A percentile compares a stretch with the other conserved stretches of the same genome.
These are phyloP conservation scores for Falco cherrug DNA, from an alignment of 2,797 vertebrate species.

Conservation along the genomic window DNA sequence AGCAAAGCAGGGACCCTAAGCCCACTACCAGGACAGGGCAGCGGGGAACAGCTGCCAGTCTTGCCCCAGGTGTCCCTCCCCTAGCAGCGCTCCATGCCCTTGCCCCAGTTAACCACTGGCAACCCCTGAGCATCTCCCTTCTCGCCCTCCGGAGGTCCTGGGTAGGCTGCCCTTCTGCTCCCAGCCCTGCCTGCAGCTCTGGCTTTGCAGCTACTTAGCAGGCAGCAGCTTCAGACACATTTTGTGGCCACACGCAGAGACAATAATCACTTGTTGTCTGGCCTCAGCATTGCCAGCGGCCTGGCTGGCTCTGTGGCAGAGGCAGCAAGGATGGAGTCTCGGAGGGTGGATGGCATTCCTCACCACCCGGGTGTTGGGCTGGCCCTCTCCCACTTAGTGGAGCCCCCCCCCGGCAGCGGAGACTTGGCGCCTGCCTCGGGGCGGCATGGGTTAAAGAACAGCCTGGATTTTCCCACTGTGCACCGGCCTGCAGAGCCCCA, in stretches of 20 bases:
- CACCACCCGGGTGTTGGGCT: not conserved
- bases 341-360: not conserved
- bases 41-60: not conserved
- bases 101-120: not conserved
- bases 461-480: not conserved
- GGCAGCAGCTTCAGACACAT: not conserved
- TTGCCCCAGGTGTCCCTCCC: not conserved
- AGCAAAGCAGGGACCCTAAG: not conserved
- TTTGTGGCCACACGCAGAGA: not conserved
- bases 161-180: not conserved
- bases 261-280: not conserved
- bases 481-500: not conserved
- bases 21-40: not conserved
- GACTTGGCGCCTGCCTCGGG: not conserved
- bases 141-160: not conserved
- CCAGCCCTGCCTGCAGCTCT: not conserved
- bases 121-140: not conserved
- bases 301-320: not conserved
- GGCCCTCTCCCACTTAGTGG: not conserved
- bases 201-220: not conserved
- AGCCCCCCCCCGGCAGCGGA: not conserved
- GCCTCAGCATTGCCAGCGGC: not conserved
- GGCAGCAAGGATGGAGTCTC: not conserved
- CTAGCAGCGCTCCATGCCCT: not conserved
- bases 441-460: not conserved